Evolutionary conservation across 2,888 invertebrate genomes (phyloP).

Genomic region (Cotesia congregata): DNA sequence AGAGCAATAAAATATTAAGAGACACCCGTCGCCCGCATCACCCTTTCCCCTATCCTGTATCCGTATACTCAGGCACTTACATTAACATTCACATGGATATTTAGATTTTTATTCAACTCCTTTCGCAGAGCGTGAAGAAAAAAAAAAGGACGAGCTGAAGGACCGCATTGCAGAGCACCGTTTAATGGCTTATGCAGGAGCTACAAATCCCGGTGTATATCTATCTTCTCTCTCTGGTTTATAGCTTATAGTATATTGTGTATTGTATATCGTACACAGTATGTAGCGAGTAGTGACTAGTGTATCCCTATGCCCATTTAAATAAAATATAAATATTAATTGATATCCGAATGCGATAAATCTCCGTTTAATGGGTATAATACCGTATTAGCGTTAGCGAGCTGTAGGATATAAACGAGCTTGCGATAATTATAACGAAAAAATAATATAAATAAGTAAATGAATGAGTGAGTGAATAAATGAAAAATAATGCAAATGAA

Average conservation of each 20-base stretch:
- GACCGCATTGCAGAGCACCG: slow-evolving; percentile 56
- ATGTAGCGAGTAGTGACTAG: too few species aligned
- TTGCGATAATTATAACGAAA: not conserved
- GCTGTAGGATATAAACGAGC: not conserved
- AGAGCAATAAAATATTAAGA: not conserved
- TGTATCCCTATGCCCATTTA: too few species aligned
- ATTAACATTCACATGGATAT: not conserved
- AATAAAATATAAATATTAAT: slow-evolving; percentile 3
- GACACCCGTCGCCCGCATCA: not conserved
- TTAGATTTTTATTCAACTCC: not conserved
- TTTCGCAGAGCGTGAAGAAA: slow-evolving; percentile 40
- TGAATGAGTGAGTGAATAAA: not conserved
- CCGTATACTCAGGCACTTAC: not conserved
- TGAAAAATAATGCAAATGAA: slow-evolving; percentile 2
- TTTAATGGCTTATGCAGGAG: slow-evolving; percentile 58
- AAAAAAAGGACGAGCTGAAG: slow-evolving; percentile 45
- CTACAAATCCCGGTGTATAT: slow-evolving; percentile 52
- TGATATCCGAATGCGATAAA: not conserved
- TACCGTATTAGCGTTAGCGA: not conserved
- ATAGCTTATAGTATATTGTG: slow-evolving; percentile 34
- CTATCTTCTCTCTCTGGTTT: slow-evolving; percentile 48
- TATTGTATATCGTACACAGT: too few species aligned
- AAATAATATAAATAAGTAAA: not conserved
- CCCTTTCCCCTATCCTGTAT: not conserved
- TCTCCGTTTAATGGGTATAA: not conserved